Evolutionary conservation across 2,888 invertebrate species (phyloP).

Genomic region (Plemyria rubiginata): DNA sequence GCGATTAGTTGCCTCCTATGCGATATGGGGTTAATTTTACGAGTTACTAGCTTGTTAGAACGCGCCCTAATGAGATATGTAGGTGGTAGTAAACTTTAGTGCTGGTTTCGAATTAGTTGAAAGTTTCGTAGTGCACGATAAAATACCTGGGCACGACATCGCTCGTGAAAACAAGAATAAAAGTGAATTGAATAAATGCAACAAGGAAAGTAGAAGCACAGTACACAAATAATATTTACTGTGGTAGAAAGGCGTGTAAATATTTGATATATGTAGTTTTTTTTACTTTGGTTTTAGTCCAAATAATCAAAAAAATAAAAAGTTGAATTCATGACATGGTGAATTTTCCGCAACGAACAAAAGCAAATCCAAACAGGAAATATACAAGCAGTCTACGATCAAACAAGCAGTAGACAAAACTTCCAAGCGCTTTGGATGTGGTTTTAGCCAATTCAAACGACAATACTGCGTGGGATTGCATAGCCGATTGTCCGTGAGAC

Average conservation of each 20-base stretch:
- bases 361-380: conserved; percentile 1
- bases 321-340: too few species aligned
- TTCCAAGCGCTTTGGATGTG: not conserved
- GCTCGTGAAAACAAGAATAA: conserved; percentile 12
- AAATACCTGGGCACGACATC: conserved; percentile 28
- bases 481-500: not conserved
- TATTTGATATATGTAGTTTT: not conserved
- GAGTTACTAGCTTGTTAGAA: conserved; percentile 52
- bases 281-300: not conserved
- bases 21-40: conserved; percentile 63
- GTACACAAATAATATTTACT: too few species aligned
- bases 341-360: not conserved
- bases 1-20: conserved; percentile 56
- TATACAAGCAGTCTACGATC: not conserved
- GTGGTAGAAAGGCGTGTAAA: not conserved
- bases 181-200: conserved; percentile 7
- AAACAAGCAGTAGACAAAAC: not conserved
- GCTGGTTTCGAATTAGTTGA: conserved; percentile 38
- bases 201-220: not conserved
- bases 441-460: conserved; percentile 6
- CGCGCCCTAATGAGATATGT: conserved; percentile 60
- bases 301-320: too few species aligned
- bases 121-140: conserved; percentile 33
- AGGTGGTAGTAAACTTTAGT: conserved; percentile 45
- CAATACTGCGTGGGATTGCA: conserved; percentile 11